A percentile compares a stretch with the other conserved stretches of the same genome.
phyloP scores from a whole-genome alignment of 2,888 invertebrate species.

The Dasypogon diadema region DNA sequence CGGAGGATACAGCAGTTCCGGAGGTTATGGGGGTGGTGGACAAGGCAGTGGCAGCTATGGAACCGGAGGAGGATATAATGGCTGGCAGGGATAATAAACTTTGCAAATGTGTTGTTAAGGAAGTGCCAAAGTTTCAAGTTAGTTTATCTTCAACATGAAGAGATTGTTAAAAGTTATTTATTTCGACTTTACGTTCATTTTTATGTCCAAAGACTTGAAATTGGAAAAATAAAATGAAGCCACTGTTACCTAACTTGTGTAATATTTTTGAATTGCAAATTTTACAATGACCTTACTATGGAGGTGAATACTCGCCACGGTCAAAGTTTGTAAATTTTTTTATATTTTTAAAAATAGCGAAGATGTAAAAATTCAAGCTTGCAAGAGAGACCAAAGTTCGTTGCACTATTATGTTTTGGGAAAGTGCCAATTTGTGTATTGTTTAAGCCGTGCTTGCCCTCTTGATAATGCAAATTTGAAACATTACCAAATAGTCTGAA shows the following conservation, averaged over 20 bases:
- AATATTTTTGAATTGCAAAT: conserved; percentile 4
- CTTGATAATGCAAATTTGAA: too few species aligned
- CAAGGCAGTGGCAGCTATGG: background rate
- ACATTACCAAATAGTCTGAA: too few species aligned
- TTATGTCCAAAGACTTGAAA: too few species aligned
- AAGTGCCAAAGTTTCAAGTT: too few species aligned
- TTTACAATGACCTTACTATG: conserved; percentile 14
- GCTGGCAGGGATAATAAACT: too few species aligned
- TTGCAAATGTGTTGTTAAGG: too few species aligned
- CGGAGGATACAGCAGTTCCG: background rate
- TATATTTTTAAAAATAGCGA: background rate
- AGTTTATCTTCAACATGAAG: too few species aligned
- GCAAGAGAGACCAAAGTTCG: background rate
- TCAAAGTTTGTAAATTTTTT: background rate
- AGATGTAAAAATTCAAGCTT: background rate
- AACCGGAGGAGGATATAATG: background rate
- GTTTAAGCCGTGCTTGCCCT: background rate
- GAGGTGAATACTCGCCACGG: too few species aligned
- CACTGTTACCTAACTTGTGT: background rate
- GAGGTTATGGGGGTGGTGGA: background rate
- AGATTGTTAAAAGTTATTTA: too few species aligned
- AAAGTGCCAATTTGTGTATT: too few species aligned
- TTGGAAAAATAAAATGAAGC: background rate
- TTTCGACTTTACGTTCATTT: too few species aligned
- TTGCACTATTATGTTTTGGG: background rate